Evolutionary conservation across 2,797 vertebrate species (phyloP).

Genomic region (Coilia nasus): DNA sequence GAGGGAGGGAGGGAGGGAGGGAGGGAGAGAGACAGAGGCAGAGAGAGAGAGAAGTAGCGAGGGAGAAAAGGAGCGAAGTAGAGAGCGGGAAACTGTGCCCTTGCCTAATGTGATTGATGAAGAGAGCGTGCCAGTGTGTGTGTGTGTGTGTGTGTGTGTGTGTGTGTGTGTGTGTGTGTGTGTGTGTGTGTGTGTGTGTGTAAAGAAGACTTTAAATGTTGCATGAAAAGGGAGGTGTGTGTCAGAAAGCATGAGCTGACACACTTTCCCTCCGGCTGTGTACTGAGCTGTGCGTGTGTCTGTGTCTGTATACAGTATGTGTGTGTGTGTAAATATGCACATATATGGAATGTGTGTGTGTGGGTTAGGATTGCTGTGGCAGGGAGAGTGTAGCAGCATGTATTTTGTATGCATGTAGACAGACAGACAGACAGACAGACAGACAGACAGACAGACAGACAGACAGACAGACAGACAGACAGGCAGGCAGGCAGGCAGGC

Average conservation of each 20-base stretch:
- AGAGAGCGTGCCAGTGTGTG: neutral
- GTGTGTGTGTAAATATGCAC: neutral
- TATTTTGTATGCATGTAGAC: neutral
- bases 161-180: conserved; percentile 10
- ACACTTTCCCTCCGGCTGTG: neutral
- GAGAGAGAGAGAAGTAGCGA: neutral
- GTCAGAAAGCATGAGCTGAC: neutral
- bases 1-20: neutral
- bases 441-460: too few species aligned
- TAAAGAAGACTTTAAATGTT: conserved; percentile 12
- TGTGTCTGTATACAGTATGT: neutral
- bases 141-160: neutral
- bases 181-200: neutral
- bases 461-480: too few species aligned
- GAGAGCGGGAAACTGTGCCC: neutral
- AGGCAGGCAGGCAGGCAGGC: too few species aligned
- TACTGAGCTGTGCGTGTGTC: neutral
- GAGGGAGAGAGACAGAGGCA: neutral
- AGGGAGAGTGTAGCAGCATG: too few species aligned
- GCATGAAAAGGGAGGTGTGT: conserved; percentile 7
- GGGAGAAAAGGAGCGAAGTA: neutral
- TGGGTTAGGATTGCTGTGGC: too few species aligned
- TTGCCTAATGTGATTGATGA: conserved; percentile 9
- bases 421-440: too few species aligned
- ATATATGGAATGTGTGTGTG: neutral